Conservation (phyloP, 2,888 invertebrate species). For the Epistrophe eligans region DNA sequence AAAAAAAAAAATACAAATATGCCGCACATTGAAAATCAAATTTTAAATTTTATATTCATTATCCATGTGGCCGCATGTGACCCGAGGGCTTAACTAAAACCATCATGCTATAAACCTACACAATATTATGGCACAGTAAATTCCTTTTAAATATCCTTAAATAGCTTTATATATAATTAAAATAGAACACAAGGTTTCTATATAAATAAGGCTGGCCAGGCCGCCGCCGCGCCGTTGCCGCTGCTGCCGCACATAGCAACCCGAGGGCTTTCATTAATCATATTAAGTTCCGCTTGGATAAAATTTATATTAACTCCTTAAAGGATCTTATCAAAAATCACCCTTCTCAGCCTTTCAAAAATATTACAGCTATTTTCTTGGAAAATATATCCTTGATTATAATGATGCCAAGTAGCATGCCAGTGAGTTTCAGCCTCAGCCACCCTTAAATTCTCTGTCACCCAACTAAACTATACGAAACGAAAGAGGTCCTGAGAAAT, state of each 20-base stretch:
- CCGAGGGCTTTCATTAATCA: slow-evolving; percentile 71
- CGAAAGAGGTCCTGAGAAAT: slow-evolving; percentile 65
- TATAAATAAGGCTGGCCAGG: not conserved
- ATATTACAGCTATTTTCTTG: slow-evolving; percentile 37
- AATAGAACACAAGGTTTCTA: slow-evolving; percentile 26
- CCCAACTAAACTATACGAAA: slow-evolving; percentile 27
- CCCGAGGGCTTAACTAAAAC: slow-evolving; percentile 55
- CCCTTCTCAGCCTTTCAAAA: slow-evolving; percentile 28
- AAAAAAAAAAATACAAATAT: not conserved
- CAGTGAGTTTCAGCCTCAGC: not conserved
- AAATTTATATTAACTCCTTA: slow-evolving; percentile 74
- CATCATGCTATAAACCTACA: slow-evolving; percentile 1
- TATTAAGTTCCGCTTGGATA: slow-evolving; percentile 59
- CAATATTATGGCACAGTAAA: slow-evolving; percentile 32
- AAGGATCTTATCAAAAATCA: slow-evolving; percentile 67
- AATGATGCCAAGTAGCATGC: slow-evolving; percentile 12
- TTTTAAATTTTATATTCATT: slow-evolving; percentile 46
- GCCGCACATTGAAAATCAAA: slow-evolving; percentile 26
- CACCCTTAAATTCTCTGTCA: slow-evolving; percentile 6
- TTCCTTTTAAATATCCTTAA: slow-evolving; percentile 55
- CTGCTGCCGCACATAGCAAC: slow-evolving; percentile 26
- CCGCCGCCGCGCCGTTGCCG: too few species aligned
- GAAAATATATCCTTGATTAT: slow-evolving; percentile 42
- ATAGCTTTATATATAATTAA: slow-evolving; percentile 19
- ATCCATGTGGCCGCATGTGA: slow-evolving; percentile 44